phyloP scores from a whole-genome alignment of 2,113 vertebrate species.

The Pyrgilauda ruficollis region DNA sequence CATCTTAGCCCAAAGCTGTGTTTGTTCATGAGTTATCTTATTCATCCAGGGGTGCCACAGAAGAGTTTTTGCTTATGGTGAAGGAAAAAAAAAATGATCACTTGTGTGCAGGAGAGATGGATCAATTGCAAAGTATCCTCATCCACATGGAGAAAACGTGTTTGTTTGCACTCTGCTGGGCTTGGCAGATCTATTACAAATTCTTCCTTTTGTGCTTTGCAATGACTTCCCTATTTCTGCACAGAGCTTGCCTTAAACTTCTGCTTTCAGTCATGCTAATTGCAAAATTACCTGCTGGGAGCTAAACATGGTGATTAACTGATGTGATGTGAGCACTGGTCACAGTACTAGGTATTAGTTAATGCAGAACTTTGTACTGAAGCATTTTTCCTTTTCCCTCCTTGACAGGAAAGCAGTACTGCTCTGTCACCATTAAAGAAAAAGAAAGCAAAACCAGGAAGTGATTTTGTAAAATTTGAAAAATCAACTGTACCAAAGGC shows the following conservation, averaged over 20 bases:
- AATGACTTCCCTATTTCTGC: not conserved
- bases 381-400: not conserved
- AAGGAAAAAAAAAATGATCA: not conserved
- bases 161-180: not conserved
- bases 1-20: not conserved
- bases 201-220: not conserved
- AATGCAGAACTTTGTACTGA: not conserved
- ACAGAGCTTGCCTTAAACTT: not conserved
- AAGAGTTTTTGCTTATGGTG: not conserved
- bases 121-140: not conserved
- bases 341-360: not conserved
- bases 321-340: not conserved
- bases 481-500: constrained; percentile 70
- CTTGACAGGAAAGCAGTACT: constrained; percentile 32
- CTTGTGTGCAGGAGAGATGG: not conserved
- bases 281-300: not conserved
- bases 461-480: constrained; percentile 80
- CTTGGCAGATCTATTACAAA: not conserved
- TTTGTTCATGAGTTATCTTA: not conserved
- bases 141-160: not conserved
- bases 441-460: constrained; percentile 47
- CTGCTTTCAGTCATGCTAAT: not conserved
- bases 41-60: not conserved
- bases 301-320: not conserved
- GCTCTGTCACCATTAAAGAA: constrained; percentile 30